Evolutionary conservation across 1,140 invertebrate species (phyloP), one percentile per base, ranked within the genome.

Genomic region (Atta colombica): DNA sequence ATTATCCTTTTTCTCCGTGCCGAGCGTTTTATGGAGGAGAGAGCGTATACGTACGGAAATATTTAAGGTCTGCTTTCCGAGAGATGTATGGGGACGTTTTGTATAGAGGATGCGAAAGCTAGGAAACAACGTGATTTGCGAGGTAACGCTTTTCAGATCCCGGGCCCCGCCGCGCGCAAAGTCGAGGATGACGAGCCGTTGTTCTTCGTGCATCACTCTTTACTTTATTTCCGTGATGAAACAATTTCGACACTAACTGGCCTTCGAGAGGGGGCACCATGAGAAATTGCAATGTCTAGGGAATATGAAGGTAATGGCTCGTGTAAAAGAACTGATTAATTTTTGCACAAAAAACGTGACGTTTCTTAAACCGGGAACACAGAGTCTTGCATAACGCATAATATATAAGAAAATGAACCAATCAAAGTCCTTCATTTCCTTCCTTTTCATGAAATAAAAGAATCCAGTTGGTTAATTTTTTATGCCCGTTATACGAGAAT

Each of bases 1-100:
- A 89, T 90, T 90, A 90, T 90, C 87, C 74, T 90, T 90, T 90
- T 80, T 77, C 87, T 90, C 69, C 60, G 75, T 35, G 77, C 71
- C 65, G 31, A 58, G 25, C 77, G 77, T 71, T 88, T 77, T 86
- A 75, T 77, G 69, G 71, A 45, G 28, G 74, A 69, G 66, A 66
- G 65, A 66, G 63, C 14, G 14, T 39, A 65, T 85, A 89, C 89
- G 88, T 89, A 90, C 85, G 89, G 89, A 90, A 89, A 90, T 89
- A 89, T 90, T 90, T 90, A 90, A 90, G 89, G 89, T 87, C 77
- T 63, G 89, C 80, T 77, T 74, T 68, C 71, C 85, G 85, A 65
- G 78, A 87, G 71, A 88, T 88, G 75, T 69, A 88, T 25, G 71
- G 39, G 69, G 72, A 77, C 82, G 28, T 69, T 87, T 72, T 82